Evolutionary conservation across 1,140 invertebrate genomes (phyloP).

Genomic region (Chionoecetes opilio): DNA sequence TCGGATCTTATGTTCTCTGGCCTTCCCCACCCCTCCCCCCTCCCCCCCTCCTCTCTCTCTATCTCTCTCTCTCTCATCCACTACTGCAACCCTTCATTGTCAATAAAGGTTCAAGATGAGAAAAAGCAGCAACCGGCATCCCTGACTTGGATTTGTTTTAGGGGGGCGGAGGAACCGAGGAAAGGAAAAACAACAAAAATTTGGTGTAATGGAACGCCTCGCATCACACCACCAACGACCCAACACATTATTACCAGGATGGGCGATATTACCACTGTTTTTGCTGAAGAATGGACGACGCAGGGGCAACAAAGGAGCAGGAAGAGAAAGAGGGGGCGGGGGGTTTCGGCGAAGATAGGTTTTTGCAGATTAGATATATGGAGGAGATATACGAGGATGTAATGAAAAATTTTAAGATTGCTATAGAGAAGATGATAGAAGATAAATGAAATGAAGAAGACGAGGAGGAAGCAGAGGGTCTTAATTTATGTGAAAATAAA

Average conservation of each 20-base stretch:
- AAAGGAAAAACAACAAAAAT: too few relatives aligned
- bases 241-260: neutral
- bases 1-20: too few relatives aligned
- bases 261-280: neutral
- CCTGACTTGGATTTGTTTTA: neutral
- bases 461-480: too few relatives aligned
- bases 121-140: neutral
- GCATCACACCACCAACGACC: neutral
- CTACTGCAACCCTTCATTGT: neutral
- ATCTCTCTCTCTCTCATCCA: neutral
- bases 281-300: slow-evolving; percentile 13
- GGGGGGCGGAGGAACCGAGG: neutral
- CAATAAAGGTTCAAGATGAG: too few relatives aligned
- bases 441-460: too few relatives aligned
- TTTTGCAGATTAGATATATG: neutral
- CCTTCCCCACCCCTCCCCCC: neutral
- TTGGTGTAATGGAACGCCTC: neutral
- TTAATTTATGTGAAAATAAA: too few relatives aligned
- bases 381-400: neutral
- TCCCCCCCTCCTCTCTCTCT: neutral
- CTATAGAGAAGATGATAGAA: too few relatives aligned
- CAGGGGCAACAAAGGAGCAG: neutral
- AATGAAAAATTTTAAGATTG: too few relatives aligned
- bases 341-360: neutral
- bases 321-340: too few relatives aligned